Conservation (phyloP, 2,888 invertebrate species). For the Arctia plantaginis region DNA sequence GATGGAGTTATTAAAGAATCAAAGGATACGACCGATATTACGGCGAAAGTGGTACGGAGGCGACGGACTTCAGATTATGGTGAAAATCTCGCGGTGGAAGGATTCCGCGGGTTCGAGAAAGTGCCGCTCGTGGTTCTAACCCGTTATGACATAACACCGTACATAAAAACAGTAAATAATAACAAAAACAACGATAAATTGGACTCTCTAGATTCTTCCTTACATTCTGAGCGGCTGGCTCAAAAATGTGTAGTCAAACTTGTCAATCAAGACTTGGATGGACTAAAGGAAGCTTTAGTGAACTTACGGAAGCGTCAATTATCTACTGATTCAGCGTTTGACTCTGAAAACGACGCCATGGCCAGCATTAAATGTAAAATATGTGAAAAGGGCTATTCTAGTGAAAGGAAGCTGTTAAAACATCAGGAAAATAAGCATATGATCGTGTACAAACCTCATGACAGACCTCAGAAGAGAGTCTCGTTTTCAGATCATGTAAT, state of each 20-base stretch:
- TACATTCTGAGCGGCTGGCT: conserved; percentile 43
- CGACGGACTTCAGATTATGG: conserved; percentile 26
- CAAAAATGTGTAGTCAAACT: conserved; percentile 64
- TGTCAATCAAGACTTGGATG: conserved; percentile 59
- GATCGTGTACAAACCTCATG: conserved; percentile 59
- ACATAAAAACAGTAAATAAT: conserved; percentile 37
- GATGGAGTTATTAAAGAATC: conserved; percentile 60
- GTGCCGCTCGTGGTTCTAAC: conserved; percentile 62
- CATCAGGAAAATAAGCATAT: conserved; percentile 75
- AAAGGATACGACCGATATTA: conserved; percentile 25
- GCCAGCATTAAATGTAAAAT: conserved; percentile 68
- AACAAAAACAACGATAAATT: background rate
- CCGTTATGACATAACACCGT: conserved; percentile 67
- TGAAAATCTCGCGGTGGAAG: conserved; percentile 56
- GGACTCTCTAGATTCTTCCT: background rate
- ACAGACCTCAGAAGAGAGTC: conserved; percentile 70
- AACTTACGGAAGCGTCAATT: conserved; percentile 17
- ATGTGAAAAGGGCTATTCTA: conserved; percentile 71
- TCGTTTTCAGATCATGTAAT: conserved; percentile 77
- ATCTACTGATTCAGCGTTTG: conserved; percentile 43
- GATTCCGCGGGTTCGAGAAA: conserved; percentile 67
- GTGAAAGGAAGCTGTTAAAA: conserved; percentile 67
- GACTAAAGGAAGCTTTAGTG: conserved; percentile 48
- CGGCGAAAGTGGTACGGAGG: conserved; percentile 38
- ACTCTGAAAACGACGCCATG: conserved; percentile 56